These are phyloP conservation scores for Thryonomys swinderianus DNA, from an alignment of 2,113 vertebrate genomes.

Conservation along the genomic window DNA sequence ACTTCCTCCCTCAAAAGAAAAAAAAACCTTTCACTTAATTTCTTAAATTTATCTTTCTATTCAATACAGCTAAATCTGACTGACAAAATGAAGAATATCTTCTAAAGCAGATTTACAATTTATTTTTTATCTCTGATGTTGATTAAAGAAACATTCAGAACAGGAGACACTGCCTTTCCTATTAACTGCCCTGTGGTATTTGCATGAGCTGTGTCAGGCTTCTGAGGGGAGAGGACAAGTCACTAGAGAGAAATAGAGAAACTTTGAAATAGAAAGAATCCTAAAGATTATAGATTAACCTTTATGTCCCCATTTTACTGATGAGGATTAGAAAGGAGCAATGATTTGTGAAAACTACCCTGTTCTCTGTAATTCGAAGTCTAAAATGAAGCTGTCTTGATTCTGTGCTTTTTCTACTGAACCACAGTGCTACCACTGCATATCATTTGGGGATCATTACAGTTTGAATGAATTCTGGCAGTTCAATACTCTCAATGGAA, in stretches of 20 bases:
- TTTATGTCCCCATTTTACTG: not conserved
- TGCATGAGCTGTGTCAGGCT: not conserved
- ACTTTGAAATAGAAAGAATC: not conserved
- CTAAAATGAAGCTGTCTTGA: not conserved
- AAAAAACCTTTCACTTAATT: constrained; percentile 27
- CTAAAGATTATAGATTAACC: not conserved
- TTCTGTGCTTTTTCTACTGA: not conserved
- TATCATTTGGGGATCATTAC: not conserved
- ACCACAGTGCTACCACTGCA: not conserved
- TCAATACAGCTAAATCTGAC: not conserved
- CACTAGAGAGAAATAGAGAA: not conserved
- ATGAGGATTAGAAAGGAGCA: not conserved
- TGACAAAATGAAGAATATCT: not conserved
- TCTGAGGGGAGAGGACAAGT: not conserved
- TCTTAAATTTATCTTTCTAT: not conserved
- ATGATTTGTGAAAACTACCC: not conserved
- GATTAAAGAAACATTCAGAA: not conserved
- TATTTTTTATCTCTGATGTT: not conserved
- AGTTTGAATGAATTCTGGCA: not conserved
- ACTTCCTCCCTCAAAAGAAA: not conserved
- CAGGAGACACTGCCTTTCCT: not conserved
- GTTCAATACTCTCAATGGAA: not conserved
- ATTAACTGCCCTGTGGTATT: not conserved
- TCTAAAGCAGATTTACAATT: not conserved
- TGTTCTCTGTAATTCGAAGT: not conserved